Evolutionary conservation across 2,888 invertebrate genomes (phyloP), one percentile per base, ranked within the genome.

Genomic region (Cynaeus angustus): DNA sequence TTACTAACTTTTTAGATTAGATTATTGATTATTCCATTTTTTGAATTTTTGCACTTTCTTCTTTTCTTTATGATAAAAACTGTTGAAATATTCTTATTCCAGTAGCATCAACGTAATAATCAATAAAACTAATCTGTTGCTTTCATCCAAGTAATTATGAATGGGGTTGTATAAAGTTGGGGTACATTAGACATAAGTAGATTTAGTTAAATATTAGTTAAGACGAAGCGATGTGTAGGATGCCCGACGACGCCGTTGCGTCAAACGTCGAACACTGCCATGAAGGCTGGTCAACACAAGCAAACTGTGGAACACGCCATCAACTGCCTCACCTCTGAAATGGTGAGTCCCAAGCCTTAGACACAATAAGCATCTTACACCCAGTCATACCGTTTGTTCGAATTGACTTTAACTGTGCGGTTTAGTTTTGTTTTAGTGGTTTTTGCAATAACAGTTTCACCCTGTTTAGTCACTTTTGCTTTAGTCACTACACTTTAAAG

Each of bases 271-370:
- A 87, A 87, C 85, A 67, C 86, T 82, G 69, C 89, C 83, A 33
- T 88, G 84, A 79, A 81, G 62, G 73, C 72, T 21, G 70, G 73
- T 83, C 66, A 77, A 83, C 87, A 62, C 79, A 88, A 88, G 83
- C 88, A 89, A 75, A 89, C 90, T 48, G 90, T 91, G 78, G 91
- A 91, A 83, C 89, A 90, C 83, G 91, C 92, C 79, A 89, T 94
- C 83, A 93, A 92, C 86, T 93, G 92, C 85, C 90, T 94, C 81
- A 93, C 94, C 80, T 91, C 92, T 77, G 94, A 94, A 91, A 92
- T 94, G 92, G 93, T 94, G 87, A 92, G 92, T 90, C 80, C 74
- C 62, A 81, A 81, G 76, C 75, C 66, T 71, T 68, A 68, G 56
- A 58, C 59, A 56, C 56, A 61, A 70, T 61, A 41, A 43, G 56